Evolutionary conservation across 2,113 vertebrate species (phyloP), one percentile per base, ranked within the genome.

Genomic region (Festucalex cinctus): DNA sequence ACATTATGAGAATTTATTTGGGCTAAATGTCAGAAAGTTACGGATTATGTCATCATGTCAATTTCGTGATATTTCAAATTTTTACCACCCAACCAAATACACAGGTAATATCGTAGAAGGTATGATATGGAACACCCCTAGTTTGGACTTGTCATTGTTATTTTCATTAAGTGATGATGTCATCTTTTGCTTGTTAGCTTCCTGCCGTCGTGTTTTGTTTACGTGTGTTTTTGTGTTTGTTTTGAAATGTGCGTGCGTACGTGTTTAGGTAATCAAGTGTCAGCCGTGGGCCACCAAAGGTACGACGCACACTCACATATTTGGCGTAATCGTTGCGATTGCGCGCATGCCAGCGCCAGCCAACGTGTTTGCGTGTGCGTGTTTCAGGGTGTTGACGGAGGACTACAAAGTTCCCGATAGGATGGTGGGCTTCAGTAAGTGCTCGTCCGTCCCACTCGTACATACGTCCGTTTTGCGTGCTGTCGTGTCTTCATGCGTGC

Each of bases 341-440:
- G 6, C 41, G 12, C 72, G 56, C 24, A 4, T n/a, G 7, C n/a
- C 51, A 70, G 69, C 28, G 10, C 32, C 49, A n/a, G 14, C 53
- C 49, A 48, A 37, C 1, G 12, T 48, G 12, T 59, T 9, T 57
- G 54, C 81, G 71, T 80, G 68, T 84, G 69, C 76, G 41, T 80
- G 65, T 71, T 77, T 12, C 77, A 98, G 97, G 85, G 94, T 97
- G 79, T 89, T 94, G 86, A 97, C 97, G 80, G 97, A 99, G 81
- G 97, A 99, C 49, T 99, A 95, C 89, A 98, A 98, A 90, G 96
- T 99, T 86, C 97, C 97, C 28, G 97, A 99, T 88, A 95, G 96
- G 75, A 99, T 99, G 97, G 97, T 99, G 85, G 97, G 97, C 91
- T 99, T 99, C 91, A 99, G 96, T 99, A 93, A 96, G 96, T 89